Percentiles rank a stretch among this genome's conserved stretches.
phyloP scores from a whole-genome alignment of 2,888 invertebrate genomes.

The Melanotus villosus region DNA sequence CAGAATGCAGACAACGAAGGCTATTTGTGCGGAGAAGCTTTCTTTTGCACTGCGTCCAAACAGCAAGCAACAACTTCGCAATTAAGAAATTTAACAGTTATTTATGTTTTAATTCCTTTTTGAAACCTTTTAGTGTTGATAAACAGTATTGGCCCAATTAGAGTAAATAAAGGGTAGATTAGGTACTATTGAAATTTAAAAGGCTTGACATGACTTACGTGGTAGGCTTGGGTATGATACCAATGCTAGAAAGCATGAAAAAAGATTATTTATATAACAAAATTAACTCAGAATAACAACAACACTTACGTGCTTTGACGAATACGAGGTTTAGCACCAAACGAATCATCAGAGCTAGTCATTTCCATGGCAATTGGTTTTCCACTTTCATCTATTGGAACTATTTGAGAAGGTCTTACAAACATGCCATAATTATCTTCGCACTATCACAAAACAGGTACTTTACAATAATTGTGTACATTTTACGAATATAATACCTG shows the following conservation, averaged over 20 bases:
- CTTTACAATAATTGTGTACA: no score
- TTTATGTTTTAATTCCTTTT: not conserved
- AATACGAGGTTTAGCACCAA: constrained; percentile 58
- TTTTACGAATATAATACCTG: no score
- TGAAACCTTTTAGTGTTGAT: no score
- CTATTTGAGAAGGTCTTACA: constrained; percentile 90
- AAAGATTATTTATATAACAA: constrained; percentile 14
- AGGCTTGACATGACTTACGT: constrained; percentile 66
- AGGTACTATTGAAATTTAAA: no score
- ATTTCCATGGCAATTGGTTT: constrained; percentile 72
- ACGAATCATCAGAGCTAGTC: constrained; percentile 63
- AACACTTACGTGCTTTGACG: constrained; percentile 64
- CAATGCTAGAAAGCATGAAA: constrained; percentile 58
- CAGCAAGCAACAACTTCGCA: constrained; percentile 59
- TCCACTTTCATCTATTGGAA: constrained; percentile 80
- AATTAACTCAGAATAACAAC: not conserved
- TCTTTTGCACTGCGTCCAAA: constrained; percentile 78
- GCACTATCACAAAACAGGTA: constrained; percentile 75
- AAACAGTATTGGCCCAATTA: not conserved
- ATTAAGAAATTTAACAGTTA: constrained; percentile 25
- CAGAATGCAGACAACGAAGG: constrained; percentile 76
- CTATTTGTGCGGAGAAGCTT: constrained; percentile 79
- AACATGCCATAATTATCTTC: constrained; percentile 95
- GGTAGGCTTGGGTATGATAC: constrained; percentile 66
- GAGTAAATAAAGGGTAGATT: no score